phyloP scores from a whole-genome alignment of 2,888 invertebrate species.

The Leptinotarsa peninsularis region DNA sequence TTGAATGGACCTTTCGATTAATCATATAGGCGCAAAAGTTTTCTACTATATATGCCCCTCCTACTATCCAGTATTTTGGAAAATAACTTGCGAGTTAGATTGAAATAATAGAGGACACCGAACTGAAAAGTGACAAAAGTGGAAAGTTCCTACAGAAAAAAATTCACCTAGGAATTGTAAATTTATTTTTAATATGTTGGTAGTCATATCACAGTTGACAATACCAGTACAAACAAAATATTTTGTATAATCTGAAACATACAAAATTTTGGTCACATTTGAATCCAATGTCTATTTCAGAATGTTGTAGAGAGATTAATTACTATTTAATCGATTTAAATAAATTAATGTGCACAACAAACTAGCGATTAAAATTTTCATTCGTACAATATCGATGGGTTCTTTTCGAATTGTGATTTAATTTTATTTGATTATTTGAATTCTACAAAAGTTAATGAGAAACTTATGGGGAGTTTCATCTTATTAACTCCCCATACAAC shows the following conservation, averaged over 20 bases:
- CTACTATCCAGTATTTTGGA: background rate
- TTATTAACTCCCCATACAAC: background rate
- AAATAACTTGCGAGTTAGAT: background rate
- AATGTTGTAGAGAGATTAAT: background rate
- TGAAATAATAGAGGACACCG: conserved; percentile 7
- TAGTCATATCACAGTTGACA: no score
- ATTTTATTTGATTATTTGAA: conserved; percentile 1
- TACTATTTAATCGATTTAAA: background rate
- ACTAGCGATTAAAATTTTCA: background rate
- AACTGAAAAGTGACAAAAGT: background rate
- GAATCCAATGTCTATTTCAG: background rate
- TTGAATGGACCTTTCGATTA: conserved; percentile 28
- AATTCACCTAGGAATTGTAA: no score
- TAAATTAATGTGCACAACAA: background rate
- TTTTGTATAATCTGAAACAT: background rate
- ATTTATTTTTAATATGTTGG: no score
- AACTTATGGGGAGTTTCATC: background rate
- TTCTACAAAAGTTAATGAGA: conserved; percentile 6
- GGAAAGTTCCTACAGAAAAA: background rate
- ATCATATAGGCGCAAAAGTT: conserved; percentile 19
- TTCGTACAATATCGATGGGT: background rate
- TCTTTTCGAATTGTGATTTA: background rate
- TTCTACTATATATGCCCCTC: conserved; percentile 16
- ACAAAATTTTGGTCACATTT: background rate
- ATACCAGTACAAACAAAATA: background rate